phyloP scores from a whole-genome alignment of 1,140 invertebrate genomes.

The Nomia melanderi region DNA sequence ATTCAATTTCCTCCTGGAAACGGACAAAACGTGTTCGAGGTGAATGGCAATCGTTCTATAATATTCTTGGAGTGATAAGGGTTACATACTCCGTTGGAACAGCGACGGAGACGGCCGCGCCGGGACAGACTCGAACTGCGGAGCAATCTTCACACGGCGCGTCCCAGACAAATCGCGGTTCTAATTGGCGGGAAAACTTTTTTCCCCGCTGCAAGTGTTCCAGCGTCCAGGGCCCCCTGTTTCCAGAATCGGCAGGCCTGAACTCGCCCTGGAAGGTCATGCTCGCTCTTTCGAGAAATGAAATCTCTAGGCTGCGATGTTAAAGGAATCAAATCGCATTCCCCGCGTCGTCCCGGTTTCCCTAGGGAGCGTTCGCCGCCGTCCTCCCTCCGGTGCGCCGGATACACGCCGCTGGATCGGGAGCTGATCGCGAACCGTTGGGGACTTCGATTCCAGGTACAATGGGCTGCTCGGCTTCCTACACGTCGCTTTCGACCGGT shows the following conservation, averaged over 20 bases:
- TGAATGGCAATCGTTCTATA: no score
- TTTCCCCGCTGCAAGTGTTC: constrained; percentile 21
- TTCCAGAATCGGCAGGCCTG: constrained; percentile 32
- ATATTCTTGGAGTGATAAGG: no score
- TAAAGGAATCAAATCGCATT: constrained; percentile 76
- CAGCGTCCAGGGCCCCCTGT: constrained; percentile 6
- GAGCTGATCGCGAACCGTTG: constrained; percentile 55
- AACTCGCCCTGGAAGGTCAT: constrained; percentile 31
- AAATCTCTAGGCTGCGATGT: constrained; percentile 57
- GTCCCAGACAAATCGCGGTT: constrained; percentile 31
- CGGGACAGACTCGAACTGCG: not conserved
- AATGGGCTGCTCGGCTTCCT: constrained; percentile 50
- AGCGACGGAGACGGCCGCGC: no score
- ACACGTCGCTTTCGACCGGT: constrained; percentile 54
- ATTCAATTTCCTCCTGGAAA: no score
- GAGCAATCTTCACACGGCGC: constrained; percentile 33
- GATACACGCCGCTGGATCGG: constrained; percentile 57
- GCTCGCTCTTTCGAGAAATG: constrained; percentile 50
- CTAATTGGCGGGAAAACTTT: constrained; percentile 37
- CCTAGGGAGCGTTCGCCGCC: constrained; percentile 51
- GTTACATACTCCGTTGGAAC: no score
- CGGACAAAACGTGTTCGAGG: no score
- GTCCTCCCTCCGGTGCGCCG: constrained; percentile 50
- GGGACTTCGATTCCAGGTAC: constrained; percentile 69
- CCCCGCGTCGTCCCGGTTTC: constrained; percentile 63